phyloP scores from a whole-genome alignment of 2,113 vertebrate genomes.

The Periophthalmus modestus region DNA sequence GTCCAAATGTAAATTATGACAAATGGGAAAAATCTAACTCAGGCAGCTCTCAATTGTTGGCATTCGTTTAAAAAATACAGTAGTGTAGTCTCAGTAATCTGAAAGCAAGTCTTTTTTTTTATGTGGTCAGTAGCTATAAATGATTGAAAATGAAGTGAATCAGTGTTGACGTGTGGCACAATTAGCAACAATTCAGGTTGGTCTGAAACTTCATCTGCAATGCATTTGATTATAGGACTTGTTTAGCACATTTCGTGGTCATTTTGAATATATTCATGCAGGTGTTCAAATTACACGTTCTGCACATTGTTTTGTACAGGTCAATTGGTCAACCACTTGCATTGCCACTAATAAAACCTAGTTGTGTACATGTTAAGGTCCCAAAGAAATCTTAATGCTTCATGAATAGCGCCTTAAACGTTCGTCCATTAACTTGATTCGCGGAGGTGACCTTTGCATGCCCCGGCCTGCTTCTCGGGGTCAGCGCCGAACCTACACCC shows the following conservation, averaged over 20 bases:
- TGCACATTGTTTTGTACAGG: not conserved
- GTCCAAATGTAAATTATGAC: not conserved
- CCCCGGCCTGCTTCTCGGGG: constrained; percentile 33
- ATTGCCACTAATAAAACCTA: not conserved
- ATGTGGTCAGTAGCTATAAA: no score
- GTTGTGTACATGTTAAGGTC: not conserved
- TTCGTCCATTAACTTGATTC: constrained; percentile 7
- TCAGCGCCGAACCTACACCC: constrained; percentile 42
- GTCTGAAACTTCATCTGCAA: no score
- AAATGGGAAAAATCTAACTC: not conserved
- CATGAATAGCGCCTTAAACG: not conserved
- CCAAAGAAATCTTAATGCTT: not conserved
- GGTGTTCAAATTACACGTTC: no score
- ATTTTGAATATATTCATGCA: no score
- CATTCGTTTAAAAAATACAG: no score
- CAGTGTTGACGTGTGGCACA: no score
- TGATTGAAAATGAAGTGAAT: no score
- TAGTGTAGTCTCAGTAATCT: no score
- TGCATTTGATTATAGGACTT: no score
- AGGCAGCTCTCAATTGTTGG: not conserved
- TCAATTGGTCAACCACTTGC: not conserved
- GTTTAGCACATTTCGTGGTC: no score
- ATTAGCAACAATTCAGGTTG: no score
- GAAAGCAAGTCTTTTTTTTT: no score
- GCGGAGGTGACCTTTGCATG: constrained; percentile 32